Conservation (phyloP, 1,140 invertebrate genomes). For the Frieseomelitta varia region DNA sequence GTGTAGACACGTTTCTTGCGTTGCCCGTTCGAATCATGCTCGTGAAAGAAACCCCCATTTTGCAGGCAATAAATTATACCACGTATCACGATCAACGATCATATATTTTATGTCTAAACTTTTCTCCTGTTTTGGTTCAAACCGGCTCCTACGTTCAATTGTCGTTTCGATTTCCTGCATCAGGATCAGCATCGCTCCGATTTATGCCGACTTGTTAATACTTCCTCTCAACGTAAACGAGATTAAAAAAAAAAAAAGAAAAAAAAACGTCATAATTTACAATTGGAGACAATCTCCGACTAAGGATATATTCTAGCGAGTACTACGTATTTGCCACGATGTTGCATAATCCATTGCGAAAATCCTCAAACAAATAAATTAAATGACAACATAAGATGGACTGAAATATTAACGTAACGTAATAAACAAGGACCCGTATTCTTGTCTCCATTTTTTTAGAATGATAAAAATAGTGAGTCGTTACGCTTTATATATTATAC, state of each 20-base stretch:
- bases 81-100: conserved; percentile 14
- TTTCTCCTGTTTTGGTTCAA: background rate
- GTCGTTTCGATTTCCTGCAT: background rate
- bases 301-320: conserved; percentile 59
- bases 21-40: background rate
- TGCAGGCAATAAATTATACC: conserved; percentile 12
- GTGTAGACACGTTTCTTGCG: background rate
- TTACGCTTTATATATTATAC: conserved; percentile 79
- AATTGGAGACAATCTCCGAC: conserved; percentile 67
- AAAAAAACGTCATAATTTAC: conserved; percentile 66
- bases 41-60: background rate
- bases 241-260: background rate
- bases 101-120: background rate
- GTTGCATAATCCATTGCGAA: conserved; percentile 69
- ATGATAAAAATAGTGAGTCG: conserved; percentile 77
- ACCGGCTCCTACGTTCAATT: background rate
- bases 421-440: conserved; percentile 74
- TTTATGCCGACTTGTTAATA: background rate
- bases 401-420: conserved; percentile 73
- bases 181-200: background rate
- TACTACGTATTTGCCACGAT: conserved; percentile 66
- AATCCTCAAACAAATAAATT: conserved; percentile 57
- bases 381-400: conserved; percentile 72
- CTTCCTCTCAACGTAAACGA: conserved; percentile 22
- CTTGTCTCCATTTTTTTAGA: conserved; percentile 75